Base-by-base conservation (phyloP, 2,888 invertebrate genomes). In the Operophtera brumata region DNA sequence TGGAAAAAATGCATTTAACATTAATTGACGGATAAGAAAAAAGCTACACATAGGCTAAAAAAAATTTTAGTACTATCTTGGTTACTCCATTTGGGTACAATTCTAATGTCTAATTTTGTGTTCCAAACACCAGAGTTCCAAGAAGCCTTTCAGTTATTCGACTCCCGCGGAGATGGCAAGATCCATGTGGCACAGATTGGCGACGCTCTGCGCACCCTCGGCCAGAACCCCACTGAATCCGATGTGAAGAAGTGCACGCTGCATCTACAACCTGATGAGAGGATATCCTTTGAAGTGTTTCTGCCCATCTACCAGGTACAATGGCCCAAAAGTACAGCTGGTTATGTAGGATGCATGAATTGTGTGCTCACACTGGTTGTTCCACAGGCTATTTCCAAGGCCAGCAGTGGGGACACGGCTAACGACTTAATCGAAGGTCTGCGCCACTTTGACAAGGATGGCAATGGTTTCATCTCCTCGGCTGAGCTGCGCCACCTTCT, bases 381-480 rank as follows among this genome's bases (percentile, higher is more conserved):
- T 41, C 12, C 6, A 12, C 91, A 97, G 92, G 97, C 98, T 52
- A 97, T 99, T 71, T 97, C 96, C 54, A 98, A 98, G 88, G 96
- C 97, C 46, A 94, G 97, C 67, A 97, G 96, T 62, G 95, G 95
- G 0, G 97, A 98, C 78, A 97, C 97, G 0, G 96, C 98, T 36
- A 99, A 99, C 83, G 99, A 99, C 82, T 99, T 99, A 82, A 97
- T 99, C 67, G 99, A 99, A 89, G 99, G 98, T 0, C 90, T 99
- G 66, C 94, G 98, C 59, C 99, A 99, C 82, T 99, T 99, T 77
- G 99, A 99, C 90, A 99, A 99, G 86, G 99, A 99, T 83, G 99
- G 99, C 61, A 99, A 99, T 86, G 99, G 99, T 40, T 97, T 96
- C 78, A 99, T 99, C 73, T 97, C 97, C 45, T 97, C 99, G 0